phyloP scores from a whole-genome alignment of 2,888 invertebrate genomes.

The Plutella xylostella region DNA sequence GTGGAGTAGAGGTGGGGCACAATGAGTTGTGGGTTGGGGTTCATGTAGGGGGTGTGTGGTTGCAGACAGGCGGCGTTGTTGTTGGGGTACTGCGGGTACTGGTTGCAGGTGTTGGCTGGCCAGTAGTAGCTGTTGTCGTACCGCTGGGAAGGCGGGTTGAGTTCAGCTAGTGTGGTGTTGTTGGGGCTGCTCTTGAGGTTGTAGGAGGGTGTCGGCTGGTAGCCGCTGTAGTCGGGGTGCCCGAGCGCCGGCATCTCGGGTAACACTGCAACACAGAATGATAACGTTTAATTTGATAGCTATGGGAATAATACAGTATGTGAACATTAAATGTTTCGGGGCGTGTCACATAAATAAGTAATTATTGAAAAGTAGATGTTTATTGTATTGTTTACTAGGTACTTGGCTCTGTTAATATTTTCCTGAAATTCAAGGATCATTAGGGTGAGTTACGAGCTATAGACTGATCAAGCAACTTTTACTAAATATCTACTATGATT shows the following conservation, averaged over 20 bases:
- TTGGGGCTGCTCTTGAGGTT: conserved; percentile 47
- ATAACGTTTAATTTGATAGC: too few relatives aligned
- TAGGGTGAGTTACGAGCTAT: too few relatives aligned
- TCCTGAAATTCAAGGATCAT: too few relatives aligned
- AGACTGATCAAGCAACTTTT: too few relatives aligned
- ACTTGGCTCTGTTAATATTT: too few relatives aligned
- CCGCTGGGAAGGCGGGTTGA: conserved; percentile 51
- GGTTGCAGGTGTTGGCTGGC: conserved; percentile 70
- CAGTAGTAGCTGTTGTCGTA: conserved; percentile 68
- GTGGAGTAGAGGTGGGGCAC: conserved; percentile 85
- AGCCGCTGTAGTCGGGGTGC: conserved; percentile 51
- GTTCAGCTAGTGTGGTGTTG: conserved; percentile 51
- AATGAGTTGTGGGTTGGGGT: conserved; percentile 76
- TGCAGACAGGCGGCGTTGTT: conserved; percentile 63
- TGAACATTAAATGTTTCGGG: too few relatives aligned
- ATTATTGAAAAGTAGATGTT: too few relatives aligned
- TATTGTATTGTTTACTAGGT: too few relatives aligned
- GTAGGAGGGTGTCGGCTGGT: conserved; percentile 46
- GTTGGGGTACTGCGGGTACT: conserved; percentile 76
- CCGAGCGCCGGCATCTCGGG: conserved; percentile 69
- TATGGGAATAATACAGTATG: too few relatives aligned
- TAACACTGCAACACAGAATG: conserved; percentile 45
- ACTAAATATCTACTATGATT: too few relatives aligned
- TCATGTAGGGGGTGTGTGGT: conserved; percentile 71
- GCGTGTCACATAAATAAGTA: too few relatives aligned